A percentile compares a stretch with the other conserved stretches of the same genome.
phyloP scores from a whole-genome alignment of 2,113 vertebrate genomes.

The Micromys minutus region DNA sequence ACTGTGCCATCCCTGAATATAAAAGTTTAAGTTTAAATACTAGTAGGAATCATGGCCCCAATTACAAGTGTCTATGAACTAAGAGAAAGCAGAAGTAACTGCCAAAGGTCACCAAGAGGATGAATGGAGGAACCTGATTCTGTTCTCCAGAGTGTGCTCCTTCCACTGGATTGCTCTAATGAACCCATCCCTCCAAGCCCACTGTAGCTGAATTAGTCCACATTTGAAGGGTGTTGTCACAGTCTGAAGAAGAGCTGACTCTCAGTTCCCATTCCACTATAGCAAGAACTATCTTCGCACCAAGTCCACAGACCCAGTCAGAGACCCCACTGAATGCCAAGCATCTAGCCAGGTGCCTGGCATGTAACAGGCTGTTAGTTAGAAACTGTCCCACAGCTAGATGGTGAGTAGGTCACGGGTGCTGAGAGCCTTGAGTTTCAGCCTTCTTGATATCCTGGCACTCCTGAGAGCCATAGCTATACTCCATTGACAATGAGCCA shows the following conservation, averaged over 20 bases:
- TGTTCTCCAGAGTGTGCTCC: not conserved
- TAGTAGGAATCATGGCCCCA: not conserved
- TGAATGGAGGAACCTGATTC: not conserved
- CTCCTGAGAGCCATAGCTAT: not conserved
- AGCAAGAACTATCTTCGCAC: not conserved
- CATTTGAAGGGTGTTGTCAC: not conserved
- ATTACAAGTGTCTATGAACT: not conserved
- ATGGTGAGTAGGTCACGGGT: not conserved
- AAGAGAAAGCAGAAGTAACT: not conserved
- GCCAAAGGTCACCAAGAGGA: not conserved
- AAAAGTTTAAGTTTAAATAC: not conserved
- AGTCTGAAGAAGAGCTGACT: not conserved
- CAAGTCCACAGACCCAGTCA: not conserved
- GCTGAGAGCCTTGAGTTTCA: not conserved
- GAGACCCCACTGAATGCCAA: not conserved
- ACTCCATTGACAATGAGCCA: not conserved
- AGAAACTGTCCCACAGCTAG: not conserved
- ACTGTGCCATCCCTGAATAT: not conserved
- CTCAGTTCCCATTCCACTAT: not conserved
- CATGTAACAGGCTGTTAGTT: not conserved
- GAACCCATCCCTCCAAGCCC: not conserved
- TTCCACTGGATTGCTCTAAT: not conserved
- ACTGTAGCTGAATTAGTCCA: too few relatives aligned
- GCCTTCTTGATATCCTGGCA: not conserved
- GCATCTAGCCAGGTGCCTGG: not conserved